Percentiles rank a stretch among this genome's conserved stretches.
Conservation (phyloP, 2,888 invertebrate genomes). For the Lasioglossum oenotherae region DNA sequence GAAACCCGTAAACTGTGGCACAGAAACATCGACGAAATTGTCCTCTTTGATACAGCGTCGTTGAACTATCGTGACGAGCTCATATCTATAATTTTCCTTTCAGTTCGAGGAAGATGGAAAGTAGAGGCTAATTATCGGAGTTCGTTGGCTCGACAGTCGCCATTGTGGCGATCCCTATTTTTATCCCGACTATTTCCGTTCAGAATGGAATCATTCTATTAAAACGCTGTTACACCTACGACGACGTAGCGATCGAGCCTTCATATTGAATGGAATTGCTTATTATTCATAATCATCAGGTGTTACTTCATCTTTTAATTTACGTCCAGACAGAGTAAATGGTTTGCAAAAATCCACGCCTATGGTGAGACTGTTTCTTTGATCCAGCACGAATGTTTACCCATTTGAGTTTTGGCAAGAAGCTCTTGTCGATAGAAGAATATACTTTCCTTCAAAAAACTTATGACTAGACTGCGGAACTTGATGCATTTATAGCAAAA, state of each 20-base stretch:
- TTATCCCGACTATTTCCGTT: neutral
- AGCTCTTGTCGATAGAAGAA: too few species aligned
- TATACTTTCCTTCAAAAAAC: too few species aligned
- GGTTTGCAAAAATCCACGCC: too few species aligned
- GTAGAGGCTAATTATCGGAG: neutral
- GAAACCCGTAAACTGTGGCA: neutral
- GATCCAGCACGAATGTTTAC: too few species aligned
- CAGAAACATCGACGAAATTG: neutral
- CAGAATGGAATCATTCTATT: neutral
- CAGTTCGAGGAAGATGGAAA: neutral
- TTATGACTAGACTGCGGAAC: too few species aligned
- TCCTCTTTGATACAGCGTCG: neutral
- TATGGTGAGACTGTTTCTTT: too few species aligned
- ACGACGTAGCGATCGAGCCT: neutral
- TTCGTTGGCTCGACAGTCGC: neutral
- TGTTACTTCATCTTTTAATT: neutral
- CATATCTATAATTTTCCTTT: neutral
- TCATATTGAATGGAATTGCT: neutral
- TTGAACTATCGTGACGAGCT: neutral
- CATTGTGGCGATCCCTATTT: neutral
- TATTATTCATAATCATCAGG: neutral
- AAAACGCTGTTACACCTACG: neutral
- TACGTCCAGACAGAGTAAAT: too few species aligned
- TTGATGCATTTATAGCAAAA: too few species aligned
- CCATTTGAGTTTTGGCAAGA: too few species aligned